These are phyloP conservation scores for Atherinosoma microstoma DNA, from an alignment of 2,797 vertebrate genomes.

Conservation along the genomic window DNA sequence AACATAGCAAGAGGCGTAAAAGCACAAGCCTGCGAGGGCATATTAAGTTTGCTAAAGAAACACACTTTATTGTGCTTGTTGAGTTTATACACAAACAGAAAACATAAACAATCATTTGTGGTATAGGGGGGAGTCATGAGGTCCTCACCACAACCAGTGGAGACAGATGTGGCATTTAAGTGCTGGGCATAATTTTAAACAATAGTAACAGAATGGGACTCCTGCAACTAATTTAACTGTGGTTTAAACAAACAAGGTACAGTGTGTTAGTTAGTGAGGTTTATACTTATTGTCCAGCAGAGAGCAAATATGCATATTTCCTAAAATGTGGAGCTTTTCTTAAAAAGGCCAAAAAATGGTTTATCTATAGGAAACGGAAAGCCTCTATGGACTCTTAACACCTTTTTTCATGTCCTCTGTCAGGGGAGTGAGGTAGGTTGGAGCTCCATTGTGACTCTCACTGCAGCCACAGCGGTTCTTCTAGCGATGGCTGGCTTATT, in stretches of 20 bases:
- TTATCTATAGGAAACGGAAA: constrained; percentile 6
- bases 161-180: background rate
- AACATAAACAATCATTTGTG: constrained; percentile 16
- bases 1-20: background rate
- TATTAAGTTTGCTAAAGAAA: background rate
- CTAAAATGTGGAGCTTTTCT: constrained; percentile 24
- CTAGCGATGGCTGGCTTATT: constrained; percentile 77
- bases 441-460: constrained; percentile 82
- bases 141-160: background rate
- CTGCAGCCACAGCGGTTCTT: constrained; percentile 80
- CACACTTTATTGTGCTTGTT: background rate
- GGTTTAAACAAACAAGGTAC: background rate
- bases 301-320: constrained; percentile 23
- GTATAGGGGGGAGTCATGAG: background rate
- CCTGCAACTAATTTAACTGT: background rate
- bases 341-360: background rate
- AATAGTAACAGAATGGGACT: background rate
- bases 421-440: constrained; percentile 83
- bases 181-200: background rate
- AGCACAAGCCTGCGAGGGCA: background rate
- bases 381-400: constrained; percentile 32
- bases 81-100: background rate
- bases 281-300: background rate
- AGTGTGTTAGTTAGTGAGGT: background rate
- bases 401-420: constrained; percentile 54